These are phyloP conservation scores for Harpagifer antarcticus DNA, from an alignment of 2,797 vertebrate species.

Conservation along the genomic window DNA sequence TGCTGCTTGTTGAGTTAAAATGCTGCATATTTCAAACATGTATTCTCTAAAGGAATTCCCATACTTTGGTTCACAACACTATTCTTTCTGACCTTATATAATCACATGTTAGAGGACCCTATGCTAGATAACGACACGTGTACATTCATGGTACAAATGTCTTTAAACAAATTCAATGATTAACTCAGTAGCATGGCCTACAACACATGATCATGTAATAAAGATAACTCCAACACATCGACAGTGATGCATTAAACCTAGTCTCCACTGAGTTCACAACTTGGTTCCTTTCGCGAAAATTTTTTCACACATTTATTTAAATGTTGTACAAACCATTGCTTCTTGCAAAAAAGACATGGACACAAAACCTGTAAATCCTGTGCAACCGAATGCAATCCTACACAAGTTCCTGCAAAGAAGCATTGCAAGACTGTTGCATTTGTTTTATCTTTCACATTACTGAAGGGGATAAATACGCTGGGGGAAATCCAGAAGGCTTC, in stretches of 20 bases:
- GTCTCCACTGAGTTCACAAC: too few species aligned
- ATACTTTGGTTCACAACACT: neutral
- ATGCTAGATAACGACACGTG: too few species aligned
- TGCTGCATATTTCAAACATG: neutral
- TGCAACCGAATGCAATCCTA: slow-evolving; percentile 31
- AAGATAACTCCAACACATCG: too few species aligned
- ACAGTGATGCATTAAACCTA: too few species aligned
- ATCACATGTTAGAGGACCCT: too few species aligned
- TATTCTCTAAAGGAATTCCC: neutral
- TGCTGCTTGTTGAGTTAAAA: neutral
- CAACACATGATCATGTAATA: too few species aligned
- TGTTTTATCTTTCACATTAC: slow-evolving; percentile 41
- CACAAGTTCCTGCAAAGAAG: slow-evolving; percentile 14
- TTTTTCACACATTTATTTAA: neutral
- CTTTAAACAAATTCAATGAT: too few species aligned
- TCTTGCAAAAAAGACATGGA: neutral
- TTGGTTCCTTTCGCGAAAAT: neutral
- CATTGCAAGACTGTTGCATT: slow-evolving; percentile 35
- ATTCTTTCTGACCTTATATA: too few species aligned
- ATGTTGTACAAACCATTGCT: neutral
- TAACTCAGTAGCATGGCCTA: too few species aligned
- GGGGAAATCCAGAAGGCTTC: slow-evolving; percentile 39
- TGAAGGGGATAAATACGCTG: slow-evolving; percentile 28
- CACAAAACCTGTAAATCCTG: neutral
- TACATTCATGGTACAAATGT: too few species aligned